These are phyloP conservation scores for Natrix natrix DNA, from an alignment of 2,797 vertebrate genomes.

Conservation along the genomic window DNA sequence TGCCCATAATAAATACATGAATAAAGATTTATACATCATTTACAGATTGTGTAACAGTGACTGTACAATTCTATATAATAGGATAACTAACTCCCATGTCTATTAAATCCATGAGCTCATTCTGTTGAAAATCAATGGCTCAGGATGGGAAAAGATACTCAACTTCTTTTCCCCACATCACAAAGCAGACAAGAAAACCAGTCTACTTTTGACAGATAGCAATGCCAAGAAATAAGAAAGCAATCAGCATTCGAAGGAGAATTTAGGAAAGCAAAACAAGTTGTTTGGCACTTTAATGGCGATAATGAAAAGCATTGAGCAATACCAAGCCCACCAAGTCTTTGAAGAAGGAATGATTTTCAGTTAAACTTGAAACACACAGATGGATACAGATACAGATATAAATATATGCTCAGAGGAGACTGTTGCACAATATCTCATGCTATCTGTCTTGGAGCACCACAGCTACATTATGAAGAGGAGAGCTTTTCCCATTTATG, in stretches of 20 bases:
- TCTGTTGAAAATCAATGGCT: not conserved
- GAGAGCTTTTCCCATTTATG: too few relatives aligned
- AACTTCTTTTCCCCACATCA: not conserved
- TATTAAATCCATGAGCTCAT: not conserved
- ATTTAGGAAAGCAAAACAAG: not conserved
- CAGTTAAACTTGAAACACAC: not conserved
- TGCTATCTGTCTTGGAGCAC: too few relatives aligned
- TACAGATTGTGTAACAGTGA: constrained; percentile 2
- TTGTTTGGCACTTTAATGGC: not conserved
- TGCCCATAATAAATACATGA: not conserved
- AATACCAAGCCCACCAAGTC: not conserved
- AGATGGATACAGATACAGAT: too few relatives aligned
- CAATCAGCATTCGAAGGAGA: not conserved
- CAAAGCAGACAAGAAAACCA: not conserved
- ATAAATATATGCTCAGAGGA: too few relatives aligned
- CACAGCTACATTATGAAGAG: too few relatives aligned
- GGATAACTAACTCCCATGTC: not conserved
- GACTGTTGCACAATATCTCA: too few relatives aligned
- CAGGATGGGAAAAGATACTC: not conserved
- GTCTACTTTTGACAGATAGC: not conserved
- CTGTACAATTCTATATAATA: not conserved
- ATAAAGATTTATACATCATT: not conserved
- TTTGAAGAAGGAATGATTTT: not conserved
- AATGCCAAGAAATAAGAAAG: not conserved
- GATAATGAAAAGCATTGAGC: not conserved